phyloP scores from a whole-genome alignment of 2,797 vertebrate species.

The Dendrocincla tyrannina region DNA sequence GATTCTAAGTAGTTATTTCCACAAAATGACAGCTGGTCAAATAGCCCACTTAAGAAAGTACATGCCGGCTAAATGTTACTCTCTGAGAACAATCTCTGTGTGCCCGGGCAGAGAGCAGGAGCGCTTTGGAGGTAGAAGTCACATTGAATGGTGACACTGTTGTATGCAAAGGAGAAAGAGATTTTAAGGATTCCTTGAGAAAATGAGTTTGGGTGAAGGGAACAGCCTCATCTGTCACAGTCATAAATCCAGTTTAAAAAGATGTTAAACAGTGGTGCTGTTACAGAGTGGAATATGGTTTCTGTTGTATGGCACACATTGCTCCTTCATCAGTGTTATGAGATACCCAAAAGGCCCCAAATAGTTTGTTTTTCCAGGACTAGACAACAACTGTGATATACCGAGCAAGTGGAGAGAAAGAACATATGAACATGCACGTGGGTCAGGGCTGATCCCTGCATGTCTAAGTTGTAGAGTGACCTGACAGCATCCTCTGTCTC shows the following conservation, averaged over 20 bases:
- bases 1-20: slow-evolving; percentile 1
- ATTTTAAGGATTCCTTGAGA: neutral
- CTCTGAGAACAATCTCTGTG: neutral
- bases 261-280: neutral
- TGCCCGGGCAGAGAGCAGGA: neutral
- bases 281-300: neutral
- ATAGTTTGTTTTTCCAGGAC: neutral
- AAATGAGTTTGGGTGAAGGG: neutral
- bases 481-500: neutral
- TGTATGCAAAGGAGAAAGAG: neutral
- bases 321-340: neutral
- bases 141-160: neutral
- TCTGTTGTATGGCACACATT: neutral
- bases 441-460: neutral
- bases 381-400: neutral
- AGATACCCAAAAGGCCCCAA: neutral
- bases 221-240: neutral
- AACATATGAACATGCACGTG: rapidly evolving
- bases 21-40: neutral
- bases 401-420: neutral
- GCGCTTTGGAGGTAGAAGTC: neutral
- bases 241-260: neutral
- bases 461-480: neutral
- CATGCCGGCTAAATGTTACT: neutral
- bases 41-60: slow-evolving; percentile 14